These are phyloP conservation scores for Xiphorhynchus elegans DNA, from an alignment of 2,113 vertebrate species.

Conservation along the genomic window DNA sequence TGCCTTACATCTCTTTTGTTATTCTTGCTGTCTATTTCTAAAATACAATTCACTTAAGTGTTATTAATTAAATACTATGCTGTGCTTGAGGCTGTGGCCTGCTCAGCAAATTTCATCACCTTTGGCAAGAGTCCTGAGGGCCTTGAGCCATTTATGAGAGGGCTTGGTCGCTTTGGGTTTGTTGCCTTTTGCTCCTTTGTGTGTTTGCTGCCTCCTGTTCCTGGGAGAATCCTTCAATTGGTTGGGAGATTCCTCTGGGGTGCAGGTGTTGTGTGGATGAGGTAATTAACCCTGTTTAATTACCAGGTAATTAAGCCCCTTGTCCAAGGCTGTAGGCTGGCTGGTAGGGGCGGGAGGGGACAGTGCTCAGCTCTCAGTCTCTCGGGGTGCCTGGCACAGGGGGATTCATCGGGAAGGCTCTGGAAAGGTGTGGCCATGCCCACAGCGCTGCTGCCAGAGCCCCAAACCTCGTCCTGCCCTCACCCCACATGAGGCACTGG, in stretches of 20 bases:
- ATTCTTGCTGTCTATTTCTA: not conserved
- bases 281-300: not conserved
- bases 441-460: no score
- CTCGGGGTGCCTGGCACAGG: no score
- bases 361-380: no score
- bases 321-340: not conserved
- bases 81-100: not conserved
- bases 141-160: not conserved
- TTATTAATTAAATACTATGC: not conserved
- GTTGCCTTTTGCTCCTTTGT: no score
- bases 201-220: accelerated
- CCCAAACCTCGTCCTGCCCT: no score
- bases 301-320: not conserved
- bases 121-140: accelerated
- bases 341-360: no score
- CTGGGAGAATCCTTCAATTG: accelerated
- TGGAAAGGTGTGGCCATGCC: no score
- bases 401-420: no score
- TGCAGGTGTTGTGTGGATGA: not conserved
- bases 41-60: not conserved
- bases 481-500: no score
- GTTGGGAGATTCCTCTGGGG: not conserved
- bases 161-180: not conserved
- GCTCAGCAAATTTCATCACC: not conserved
- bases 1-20: not conserved